Evolutionary conservation across 1,140 invertebrate genomes (phyloP).

Genomic region (Carcinoscorpius rotundicauda): DNA sequence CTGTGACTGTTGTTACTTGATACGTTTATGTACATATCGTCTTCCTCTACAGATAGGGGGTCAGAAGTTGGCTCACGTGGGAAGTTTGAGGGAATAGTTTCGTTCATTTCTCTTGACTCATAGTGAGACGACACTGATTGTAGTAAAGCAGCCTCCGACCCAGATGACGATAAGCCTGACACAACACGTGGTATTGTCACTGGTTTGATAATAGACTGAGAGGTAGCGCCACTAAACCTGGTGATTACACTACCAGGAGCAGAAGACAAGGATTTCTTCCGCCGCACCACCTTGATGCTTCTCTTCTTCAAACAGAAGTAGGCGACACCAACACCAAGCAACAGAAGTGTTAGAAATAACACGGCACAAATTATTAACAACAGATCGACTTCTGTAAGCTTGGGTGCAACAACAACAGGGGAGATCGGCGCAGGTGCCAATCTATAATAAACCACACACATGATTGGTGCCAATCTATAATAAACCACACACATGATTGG

Average conservation of each 20-base stretch:
- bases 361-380: conserved; percentile 82
- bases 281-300: conserved; percentile 58
- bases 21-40: conserved; percentile 21
- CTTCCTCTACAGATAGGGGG: conserved; percentile 25
- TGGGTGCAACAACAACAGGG: conserved; percentile 22
- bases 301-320: conserved; percentile 76
- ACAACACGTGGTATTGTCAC: conserved; percentile 77
- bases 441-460: too few species aligned
- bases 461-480: too few species aligned
- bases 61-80: conserved; percentile 51
- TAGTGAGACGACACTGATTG: conserved; percentile 29
- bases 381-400: conserved; percentile 66
- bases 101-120: conserved; percentile 39
- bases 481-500: too few species aligned
- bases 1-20: conserved; percentile 27
- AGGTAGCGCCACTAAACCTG: conserved; percentile 60
- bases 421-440: conserved; percentile 17
- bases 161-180: conserved; percentile 50
- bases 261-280: conserved; percentile 44
- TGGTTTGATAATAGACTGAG: conserved; percentile 60
- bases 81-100: conserved; percentile 74
- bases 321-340: conserved; percentile 76
- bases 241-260: conserved; percentile 54
- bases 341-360: conserved; percentile 70
- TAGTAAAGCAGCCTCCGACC: conserved; percentile 50